Evolutionary conservation across 1,140 invertebrate species (phyloP).

Genomic region (Dreissena rostriformis): DNA sequence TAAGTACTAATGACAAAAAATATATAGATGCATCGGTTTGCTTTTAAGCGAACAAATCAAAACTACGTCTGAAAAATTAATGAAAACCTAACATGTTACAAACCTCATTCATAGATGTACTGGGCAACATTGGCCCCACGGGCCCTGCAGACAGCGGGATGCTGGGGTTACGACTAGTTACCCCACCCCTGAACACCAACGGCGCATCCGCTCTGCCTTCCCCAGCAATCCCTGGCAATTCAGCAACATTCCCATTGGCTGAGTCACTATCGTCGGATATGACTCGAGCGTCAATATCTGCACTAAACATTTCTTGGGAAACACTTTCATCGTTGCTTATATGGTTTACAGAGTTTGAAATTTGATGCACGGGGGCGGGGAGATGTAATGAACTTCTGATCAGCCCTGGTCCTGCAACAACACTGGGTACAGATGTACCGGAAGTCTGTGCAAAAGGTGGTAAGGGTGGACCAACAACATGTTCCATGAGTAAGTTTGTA

Average conservation of each 20-base stretch:
- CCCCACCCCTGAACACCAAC: conserved; percentile 44
- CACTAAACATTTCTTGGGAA: too few species aligned
- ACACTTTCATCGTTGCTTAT: not conserved
- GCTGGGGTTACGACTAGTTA: not conserved
- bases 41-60: too few species aligned
- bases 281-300: not conserved
- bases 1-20: too few species aligned
- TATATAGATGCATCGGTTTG: too few species aligned
- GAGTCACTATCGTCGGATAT: conserved; percentile 6
- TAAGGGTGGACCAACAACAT: not conserved
- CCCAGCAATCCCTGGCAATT: not conserved
- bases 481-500: not conserved
- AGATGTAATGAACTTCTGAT: conserved; percentile 40
- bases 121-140: not conserved
- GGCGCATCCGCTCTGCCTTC: conserved; percentile 28
- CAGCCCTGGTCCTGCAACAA: conserved; percentile 16
- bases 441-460: not conserved
- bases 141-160: not conserved
- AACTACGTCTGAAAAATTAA: too few species aligned
- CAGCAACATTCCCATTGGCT: conserved; percentile 2
- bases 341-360: too few species aligned
- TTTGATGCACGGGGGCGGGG: conserved; percentile 33
- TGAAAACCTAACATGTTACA: too few species aligned
- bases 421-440: conserved; percentile 7
- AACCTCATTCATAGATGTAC: not conserved